Evolutionary conservation across 2,113 vertebrate species (phyloP).

Genomic region (Leuciscus idus): DNA sequence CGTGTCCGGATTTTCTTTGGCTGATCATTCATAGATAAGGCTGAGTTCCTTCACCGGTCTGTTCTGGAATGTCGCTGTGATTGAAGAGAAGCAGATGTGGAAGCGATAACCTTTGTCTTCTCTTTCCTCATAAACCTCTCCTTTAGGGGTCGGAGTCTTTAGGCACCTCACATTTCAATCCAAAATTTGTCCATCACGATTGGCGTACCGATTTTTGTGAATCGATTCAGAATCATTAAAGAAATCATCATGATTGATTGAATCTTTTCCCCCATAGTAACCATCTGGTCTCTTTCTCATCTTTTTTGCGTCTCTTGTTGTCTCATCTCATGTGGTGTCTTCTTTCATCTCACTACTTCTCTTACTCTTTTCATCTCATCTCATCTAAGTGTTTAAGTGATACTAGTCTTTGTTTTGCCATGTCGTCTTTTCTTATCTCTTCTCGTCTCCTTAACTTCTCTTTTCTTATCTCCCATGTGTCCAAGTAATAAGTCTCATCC

Average conservation of each 20-base stretch:
- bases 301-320: no score
- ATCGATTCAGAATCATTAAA: background rate
- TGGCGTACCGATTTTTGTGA: background rate
- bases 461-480: no score
- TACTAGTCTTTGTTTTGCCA: background rate
- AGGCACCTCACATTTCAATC: background rate
- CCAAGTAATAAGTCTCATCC: no score
- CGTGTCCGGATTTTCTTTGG: conserved; percentile 2
- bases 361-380: conserved; percentile 46
- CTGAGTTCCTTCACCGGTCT: background rate
- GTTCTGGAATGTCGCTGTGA: conserved; percentile 15
- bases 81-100: conserved; percentile 37
- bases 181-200: no score
- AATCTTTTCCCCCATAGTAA: background rate
- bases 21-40: conserved; percentile 30
- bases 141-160: background rate
- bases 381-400: conserved; percentile 52
- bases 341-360: background rate
- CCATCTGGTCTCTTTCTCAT: background rate
- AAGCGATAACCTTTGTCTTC: background rate
- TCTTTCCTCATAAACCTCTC: background rate
- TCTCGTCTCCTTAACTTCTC: no score
- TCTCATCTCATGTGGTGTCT: no score
- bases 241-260: background rate
- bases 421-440: no score